These are phyloP conservation scores for Lepilemur ruficaudatus DNA, from an alignment of 2,797 vertebrate genomes.

Conservation along the genomic window DNA sequence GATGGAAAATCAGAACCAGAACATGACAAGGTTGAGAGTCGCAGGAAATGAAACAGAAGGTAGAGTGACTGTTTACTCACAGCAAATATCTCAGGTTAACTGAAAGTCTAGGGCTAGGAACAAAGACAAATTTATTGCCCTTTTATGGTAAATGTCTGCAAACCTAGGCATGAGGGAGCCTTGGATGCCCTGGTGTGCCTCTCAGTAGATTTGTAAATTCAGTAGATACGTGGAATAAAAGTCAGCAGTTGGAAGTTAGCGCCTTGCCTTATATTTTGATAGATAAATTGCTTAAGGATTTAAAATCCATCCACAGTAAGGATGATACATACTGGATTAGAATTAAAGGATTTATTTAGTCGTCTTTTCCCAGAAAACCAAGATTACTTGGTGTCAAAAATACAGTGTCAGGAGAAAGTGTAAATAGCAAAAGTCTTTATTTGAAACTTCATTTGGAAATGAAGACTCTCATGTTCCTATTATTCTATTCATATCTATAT, in stretches of 20 bases:
- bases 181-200: rapidly evolving
- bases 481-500: conserved; percentile 38
- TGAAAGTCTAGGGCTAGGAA: not conserved
- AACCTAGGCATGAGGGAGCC: not conserved
- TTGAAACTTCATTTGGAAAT: not conserved
- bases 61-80: not conserved
- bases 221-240: not conserved
- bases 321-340: conserved; percentile 42
- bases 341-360: conserved; percentile 72
- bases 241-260: conserved; percentile 34
- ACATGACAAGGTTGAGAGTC: not conserved
- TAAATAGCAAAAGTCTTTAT: conserved; percentile 53
- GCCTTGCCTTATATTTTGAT: conserved; percentile 34
- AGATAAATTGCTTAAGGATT: conserved; percentile 66
- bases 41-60: conserved; percentile 59
- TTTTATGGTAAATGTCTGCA: conserved; percentile 49
- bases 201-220: conserved; percentile 50
- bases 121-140: conserved; percentile 39
- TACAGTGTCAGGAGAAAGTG: conserved; percentile 36
- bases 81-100: conserved; percentile 26
- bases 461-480: conserved; percentile 47
- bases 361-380: conserved; percentile 58
- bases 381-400: conserved; percentile 61
- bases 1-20: conserved; percentile 27
- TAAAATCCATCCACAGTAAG: conserved; percentile 11